Evolutionary conservation across 2,888 invertebrate genomes (phyloP).

Genomic region (Hofmannophila pseudospretella): DNA sequence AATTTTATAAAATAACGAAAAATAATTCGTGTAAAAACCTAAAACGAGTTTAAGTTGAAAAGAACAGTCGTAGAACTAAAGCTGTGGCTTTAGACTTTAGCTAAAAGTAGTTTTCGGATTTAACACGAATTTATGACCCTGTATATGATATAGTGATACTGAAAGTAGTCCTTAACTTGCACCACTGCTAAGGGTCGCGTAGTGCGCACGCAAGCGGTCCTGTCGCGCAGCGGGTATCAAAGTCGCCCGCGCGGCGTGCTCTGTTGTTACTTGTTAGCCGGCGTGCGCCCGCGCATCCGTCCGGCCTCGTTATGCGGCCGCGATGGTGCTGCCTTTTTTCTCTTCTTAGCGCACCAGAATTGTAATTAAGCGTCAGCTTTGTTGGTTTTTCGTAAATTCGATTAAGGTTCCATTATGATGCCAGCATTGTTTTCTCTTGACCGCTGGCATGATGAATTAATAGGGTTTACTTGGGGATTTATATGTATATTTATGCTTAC

Average conservation of each 20-base stretch:
- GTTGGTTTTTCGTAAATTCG: slow-evolving; percentile 15
- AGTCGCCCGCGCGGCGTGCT: slow-evolving; percentile 38
- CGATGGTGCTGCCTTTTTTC: slow-evolving; percentile 17
- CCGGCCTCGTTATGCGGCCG: slow-evolving; percentile 27
- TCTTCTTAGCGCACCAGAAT: slow-evolving; percentile 11
- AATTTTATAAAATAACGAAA: too few species aligned
- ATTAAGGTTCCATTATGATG: slow-evolving; percentile 1
- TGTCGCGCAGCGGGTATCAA: slow-evolving; percentile 66
- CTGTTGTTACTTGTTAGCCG: slow-evolving; percentile 49
- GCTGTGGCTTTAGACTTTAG: too few species aligned
- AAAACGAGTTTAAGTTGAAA: too few species aligned
- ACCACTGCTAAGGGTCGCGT: slow-evolving; percentile 28
- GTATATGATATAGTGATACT: too few species aligned
- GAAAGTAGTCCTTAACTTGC: slow-evolving; percentile 29
- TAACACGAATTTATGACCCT: too few species aligned
- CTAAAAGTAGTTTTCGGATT: too few species aligned
- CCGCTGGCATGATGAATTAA: too few species aligned
- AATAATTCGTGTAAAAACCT: too few species aligned
- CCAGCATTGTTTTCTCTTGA: neutral
- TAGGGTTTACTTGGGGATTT: too few species aligned
- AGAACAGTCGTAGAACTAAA: too few species aligned
- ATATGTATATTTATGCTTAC: too few species aligned
- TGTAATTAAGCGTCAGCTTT: slow-evolving; percentile 15
- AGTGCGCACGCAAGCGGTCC: slow-evolving; percentile 53
- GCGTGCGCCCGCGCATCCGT: slow-evolving; percentile 18